Evolutionary conservation across 2,888 invertebrate genomes (phyloP).

Genomic region (Villa cingulata): DNA sequence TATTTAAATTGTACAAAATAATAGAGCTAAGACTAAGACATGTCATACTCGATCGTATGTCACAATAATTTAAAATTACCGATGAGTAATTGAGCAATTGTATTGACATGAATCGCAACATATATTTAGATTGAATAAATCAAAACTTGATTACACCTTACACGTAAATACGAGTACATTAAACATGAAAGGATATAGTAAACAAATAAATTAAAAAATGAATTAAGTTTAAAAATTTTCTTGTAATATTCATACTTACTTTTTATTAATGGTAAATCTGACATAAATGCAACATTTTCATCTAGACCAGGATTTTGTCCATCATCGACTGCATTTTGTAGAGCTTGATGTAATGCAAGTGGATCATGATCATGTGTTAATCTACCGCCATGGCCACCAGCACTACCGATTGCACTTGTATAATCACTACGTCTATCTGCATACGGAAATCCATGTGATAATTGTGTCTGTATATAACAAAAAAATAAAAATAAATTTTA

Average conservation of each 20-base stretch:
- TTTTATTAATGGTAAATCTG: slow-evolving; percentile 78
- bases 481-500: slow-evolving; percentile 2
- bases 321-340: slow-evolving; percentile 51
- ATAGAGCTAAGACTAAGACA: too few relatives aligned
- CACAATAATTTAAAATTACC: too few relatives aligned
- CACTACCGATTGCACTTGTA: slow-evolving; percentile 46
- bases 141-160: too few relatives aligned
- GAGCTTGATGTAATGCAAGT: slow-evolving; percentile 66
- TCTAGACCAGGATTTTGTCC: slow-evolving; percentile 69
- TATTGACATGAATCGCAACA: too few relatives aligned
- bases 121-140: too few relatives aligned
- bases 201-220: too few relatives aligned
- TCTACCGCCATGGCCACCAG: slow-evolving; percentile 35
- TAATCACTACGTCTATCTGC: slow-evolving; percentile 43
- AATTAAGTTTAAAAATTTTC: too few relatives aligned
- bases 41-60: too few relatives aligned
- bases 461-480: slow-evolving; percentile 32
- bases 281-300: slow-evolving; percentile 77
- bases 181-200: too few relatives aligned
- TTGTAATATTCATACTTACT: slow-evolving; percentile 54
- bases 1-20: too few relatives aligned
- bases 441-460: slow-evolving; percentile 50
- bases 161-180: too few relatives aligned
- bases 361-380: slow-evolving; percentile 52
- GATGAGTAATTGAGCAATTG: too few relatives aligned